A percentile compares a stretch with the other conserved stretches of the same genome.
Evolutionary conservation across 2,888 invertebrate genomes (phyloP).

Genomic region (Liodrosophila aerea): DNA sequence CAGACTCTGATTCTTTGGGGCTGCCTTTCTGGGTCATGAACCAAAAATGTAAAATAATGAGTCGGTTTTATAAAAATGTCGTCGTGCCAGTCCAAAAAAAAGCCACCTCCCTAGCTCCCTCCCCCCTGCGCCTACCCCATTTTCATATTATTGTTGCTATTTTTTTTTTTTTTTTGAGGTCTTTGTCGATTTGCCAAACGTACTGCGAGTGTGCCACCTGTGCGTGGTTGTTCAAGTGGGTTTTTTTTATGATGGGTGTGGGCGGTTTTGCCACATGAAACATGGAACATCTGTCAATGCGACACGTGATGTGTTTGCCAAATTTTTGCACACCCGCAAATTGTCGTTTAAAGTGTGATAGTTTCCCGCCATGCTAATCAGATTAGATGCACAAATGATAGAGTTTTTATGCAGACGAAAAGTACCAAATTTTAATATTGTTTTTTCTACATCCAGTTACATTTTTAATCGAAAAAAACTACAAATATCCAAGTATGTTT

Average conservation of each 20-base stretch:
- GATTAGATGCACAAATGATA: constrained; percentile 50
- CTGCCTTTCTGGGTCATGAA: constrained; percentile 70
- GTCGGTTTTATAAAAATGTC: constrained; percentile 48
- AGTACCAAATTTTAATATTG: too few species aligned
- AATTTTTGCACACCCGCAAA: constrained; percentile 38
- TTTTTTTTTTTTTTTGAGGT: constrained; percentile 16
- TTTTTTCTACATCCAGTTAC: too few species aligned
- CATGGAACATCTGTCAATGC: constrained; percentile 55
- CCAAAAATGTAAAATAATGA: constrained; percentile 74
- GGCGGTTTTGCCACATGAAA: constrained; percentile 3
- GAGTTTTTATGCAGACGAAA: constrained; percentile 17
- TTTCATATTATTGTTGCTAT: not conserved
- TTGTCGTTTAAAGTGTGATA: constrained; percentile 52
- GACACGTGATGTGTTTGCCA: constrained; percentile 56
- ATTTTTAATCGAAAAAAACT: too few species aligned
- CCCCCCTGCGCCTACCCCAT: constrained; percentile 18
- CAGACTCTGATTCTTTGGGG: constrained; percentile 29
- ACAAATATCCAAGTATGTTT: too few species aligned
- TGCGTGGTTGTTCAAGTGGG: constrained; percentile 7
- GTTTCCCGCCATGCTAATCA: constrained; percentile 57
- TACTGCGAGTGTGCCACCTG: constrained; percentile 31
- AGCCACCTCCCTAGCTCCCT: not conserved
- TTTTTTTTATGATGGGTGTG: too few species aligned
- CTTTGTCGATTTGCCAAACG: constrained; percentile 52
- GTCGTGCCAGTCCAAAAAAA: constrained; percentile 10